Evolutionary conservation across 1,140 invertebrate species (phyloP), one percentile per base, ranked within the genome.

Genomic region (Radopholus similis): DNA sequence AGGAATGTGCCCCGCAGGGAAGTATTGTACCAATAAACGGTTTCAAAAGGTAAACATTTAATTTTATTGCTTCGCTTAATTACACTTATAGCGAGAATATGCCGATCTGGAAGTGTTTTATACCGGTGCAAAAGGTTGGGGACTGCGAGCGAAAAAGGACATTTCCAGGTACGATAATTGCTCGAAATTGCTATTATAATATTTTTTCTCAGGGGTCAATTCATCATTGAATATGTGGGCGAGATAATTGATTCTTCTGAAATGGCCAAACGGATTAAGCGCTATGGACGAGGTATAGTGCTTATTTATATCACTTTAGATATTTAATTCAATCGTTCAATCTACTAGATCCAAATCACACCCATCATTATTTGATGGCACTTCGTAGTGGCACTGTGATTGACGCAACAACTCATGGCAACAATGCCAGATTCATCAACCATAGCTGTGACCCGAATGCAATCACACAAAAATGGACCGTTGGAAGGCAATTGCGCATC

Each of bases 361-460:
- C 87, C 15, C 93, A 97, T 85, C 93, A 94, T 82, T 98, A 97
- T 84, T 97, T 97, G 82, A 97, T 98, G 93, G 91, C 93, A 0
- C 84, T 97, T 18, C 90, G 93, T 82, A 90, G 90, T 3, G 92
- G 95, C 84, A 89, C 92, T 57, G 90, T 97, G 42, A 96, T 98
- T 53, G 95, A 97, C 86, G 94, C 95, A 0, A 97, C 94, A 0
- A 84, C 88, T 56, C 93, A 91, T 84, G 87, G 87, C 30, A 98
- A 96, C 83, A 89, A 92, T 59, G 96, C 94, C 0, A 84, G 95
- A 42, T 97, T 97, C 83, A 96, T 97, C 60, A 98, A 98, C 85
- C 95, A 98, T 83, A 95, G 92, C 49, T 98, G 95, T 84, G 93
- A 96, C 82, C 95, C 95, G 0, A 98, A 97, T 83, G 90, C 92